Conservation (phyloP, 2,888 invertebrate species). For the Hypercompe scribonia region DNA sequence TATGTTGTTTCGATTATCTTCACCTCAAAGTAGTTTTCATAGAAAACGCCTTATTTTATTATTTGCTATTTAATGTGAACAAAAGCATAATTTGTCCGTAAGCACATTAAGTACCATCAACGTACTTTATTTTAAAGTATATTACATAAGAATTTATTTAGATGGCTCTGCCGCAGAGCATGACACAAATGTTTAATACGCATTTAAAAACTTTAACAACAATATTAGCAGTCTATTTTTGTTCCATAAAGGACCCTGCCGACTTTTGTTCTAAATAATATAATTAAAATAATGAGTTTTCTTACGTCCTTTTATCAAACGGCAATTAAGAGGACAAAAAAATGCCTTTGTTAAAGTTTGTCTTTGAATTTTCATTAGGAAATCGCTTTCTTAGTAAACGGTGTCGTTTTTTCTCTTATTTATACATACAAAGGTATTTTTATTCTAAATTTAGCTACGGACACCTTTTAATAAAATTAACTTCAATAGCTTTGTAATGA, state of each 20-base stretch:
- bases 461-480: neutral
- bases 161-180: too few species aligned
- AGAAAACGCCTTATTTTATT: too few species aligned
- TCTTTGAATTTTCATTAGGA: conserved; percentile 29
- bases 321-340: conserved; percentile 43
- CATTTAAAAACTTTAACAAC: conserved; percentile 19
- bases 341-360: conserved; percentile 36
- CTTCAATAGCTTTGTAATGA: neutral
- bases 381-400: conserved; percentile 35
- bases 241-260: conserved; percentile 12
- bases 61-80: too few species aligned
- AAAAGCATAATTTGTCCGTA: too few species aligned
- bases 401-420: conserved; percentile 25
- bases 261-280: conserved; percentile 29
- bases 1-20: too few species aligned
- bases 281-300: conserved; percentile 43
- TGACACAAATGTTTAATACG: conserved; percentile 12
- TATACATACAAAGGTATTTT: conserved; percentile 12
- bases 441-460: neutral
- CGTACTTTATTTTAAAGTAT: too few species aligned
- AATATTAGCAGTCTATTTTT: conserved; percentile 35
- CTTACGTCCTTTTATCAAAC: conserved; percentile 39
- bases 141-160: too few species aligned
- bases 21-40: too few species aligned
- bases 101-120: too few species aligned